Percentiles rank a stretch among this genome's conserved stretches.
phyloP scores from a whole-genome alignment of 1,140 invertebrate genomes.

The Drosophila eugracilis region DNA sequence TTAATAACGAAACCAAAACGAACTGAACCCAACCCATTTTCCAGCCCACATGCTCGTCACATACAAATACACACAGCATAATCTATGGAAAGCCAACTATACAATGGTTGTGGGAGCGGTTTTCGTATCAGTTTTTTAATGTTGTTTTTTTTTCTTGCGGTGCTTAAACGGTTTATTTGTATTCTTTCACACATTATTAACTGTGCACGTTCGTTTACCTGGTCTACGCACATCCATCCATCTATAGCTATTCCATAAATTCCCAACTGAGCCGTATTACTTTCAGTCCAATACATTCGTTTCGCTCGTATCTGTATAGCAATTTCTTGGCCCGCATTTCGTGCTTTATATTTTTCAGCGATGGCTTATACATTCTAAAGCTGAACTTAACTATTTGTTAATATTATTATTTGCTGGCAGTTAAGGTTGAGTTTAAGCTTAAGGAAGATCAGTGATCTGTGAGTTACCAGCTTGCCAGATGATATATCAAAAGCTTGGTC shows the following conservation, averaged over 20 bases:
- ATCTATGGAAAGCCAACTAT: not conserved
- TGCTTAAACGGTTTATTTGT: conserved; percentile 44
- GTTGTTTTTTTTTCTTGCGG: conserved; percentile 17
- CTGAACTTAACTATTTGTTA: not conserved
- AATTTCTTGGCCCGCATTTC: conserved; percentile 14
- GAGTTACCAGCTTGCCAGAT: no score
- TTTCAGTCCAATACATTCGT: not conserved
- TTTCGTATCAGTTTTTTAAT: conserved; percentile 16
- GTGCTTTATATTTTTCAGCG: not conserved
- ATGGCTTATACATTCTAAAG: not conserved
- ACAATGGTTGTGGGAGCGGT: conserved; percentile 40
- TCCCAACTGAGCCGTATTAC: conserved; percentile 43
- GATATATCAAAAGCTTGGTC: not conserved
- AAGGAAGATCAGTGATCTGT: no score
- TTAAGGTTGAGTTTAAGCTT: no score
- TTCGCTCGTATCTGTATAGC: conserved; percentile 7
- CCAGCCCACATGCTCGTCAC: conserved; percentile 21
- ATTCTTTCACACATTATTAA: conserved; percentile 28
- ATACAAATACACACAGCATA: no score
- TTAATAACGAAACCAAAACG: conserved; percentile 23
- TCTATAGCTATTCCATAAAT: conserved; percentile 17
- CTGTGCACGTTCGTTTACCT: conserved; percentile 34
- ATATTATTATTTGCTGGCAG: no score
- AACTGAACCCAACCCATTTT: conserved; percentile 25
- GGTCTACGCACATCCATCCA: conserved; percentile 12